Percentiles rank a stretch among this genome's conserved stretches.
phyloP scores from a whole-genome alignment of 2,888 invertebrate species.

The Polyploca ridens region DNA sequence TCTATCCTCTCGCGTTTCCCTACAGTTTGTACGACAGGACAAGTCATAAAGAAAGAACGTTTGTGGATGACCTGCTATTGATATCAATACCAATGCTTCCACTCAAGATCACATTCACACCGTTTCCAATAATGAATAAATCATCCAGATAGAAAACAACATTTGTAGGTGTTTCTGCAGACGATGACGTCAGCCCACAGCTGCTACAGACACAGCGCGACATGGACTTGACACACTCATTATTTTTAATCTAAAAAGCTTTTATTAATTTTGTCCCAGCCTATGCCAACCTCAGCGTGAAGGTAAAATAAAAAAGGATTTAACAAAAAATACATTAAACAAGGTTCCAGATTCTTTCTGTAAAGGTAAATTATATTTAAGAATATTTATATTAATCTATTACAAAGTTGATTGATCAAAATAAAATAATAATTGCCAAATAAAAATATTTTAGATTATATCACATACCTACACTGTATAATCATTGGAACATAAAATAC shows the following conservation, averaged over 20 bases:
- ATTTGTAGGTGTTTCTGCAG: constrained; percentile 47
- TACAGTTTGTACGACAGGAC: too few relatives aligned
- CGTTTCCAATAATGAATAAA: constrained; percentile 47
- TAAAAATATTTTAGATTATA: too few relatives aligned
- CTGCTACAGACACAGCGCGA: constrained; percentile 49
- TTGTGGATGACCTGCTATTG: too few relatives aligned
- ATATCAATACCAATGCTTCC: constrained; percentile 12
- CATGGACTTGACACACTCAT: constrained; percentile 45
- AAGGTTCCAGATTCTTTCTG: constrained; percentile 35
- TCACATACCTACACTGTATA: too few relatives aligned
- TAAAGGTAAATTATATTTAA: constrained; percentile 22
- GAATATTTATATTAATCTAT: not conserved
- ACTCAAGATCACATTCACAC: constrained; percentile 20
- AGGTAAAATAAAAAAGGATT: constrained; percentile 40
- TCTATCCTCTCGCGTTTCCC: too few relatives aligned
- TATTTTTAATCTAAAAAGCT: constrained; percentile 41
- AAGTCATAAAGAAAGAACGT: too few relatives aligned
- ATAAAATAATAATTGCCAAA: too few relatives aligned
- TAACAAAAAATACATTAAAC: constrained; percentile 33
- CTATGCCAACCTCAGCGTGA: constrained; percentile 42
- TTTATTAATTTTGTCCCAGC: constrained; percentile 45
- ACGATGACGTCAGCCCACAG: constrained; percentile 56
- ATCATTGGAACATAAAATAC: too few relatives aligned
- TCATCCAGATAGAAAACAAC: constrained; percentile 49
- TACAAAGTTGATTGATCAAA: constrained; percentile 25